Percentiles rank a stretch among this genome's conserved stretches.
Conservation (phyloP, 37 sponge, comb jelly and placozoan species). For the Diacarnus erythraeanus region DNA sequence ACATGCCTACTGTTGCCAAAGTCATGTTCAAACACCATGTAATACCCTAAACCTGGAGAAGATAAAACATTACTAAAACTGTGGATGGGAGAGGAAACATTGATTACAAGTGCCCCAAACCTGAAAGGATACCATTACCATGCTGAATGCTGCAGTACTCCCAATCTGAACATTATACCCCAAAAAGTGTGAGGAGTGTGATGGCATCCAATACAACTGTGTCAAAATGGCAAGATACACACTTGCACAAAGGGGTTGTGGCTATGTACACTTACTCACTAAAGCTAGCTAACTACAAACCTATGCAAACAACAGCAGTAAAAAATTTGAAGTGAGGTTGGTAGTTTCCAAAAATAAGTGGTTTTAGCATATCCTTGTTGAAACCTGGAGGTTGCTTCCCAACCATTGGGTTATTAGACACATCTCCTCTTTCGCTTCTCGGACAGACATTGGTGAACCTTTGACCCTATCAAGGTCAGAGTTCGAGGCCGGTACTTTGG, state of each 20-base stretch:
- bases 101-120: too few species aligned
- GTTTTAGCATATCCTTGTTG: conserved; percentile 46
- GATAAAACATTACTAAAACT: not conserved
- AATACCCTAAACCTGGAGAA: not conserved
- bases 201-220: too few species aligned
- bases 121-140: too few species aligned
- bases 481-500: not conserved
- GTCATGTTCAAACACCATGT: not conserved
- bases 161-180: too few species aligned
- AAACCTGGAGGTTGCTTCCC: not conserved
- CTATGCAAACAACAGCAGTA: conserved; percentile 4
- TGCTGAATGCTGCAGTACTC: too few species aligned
- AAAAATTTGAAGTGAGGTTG: conserved; percentile 52
- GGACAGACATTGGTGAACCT: not conserved
- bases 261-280: too few species aligned
- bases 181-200: too few species aligned
- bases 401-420: too few species aligned
- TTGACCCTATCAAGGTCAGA: not conserved
- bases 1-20: not conserved
- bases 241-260: too few species aligned
- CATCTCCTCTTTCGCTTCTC: not conserved
- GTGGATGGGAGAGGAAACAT: not conserved
- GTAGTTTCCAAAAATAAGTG: conserved; percentile 48
- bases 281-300: too few species aligned
- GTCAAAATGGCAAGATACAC: too few species aligned